Base-by-base conservation (phyloP, 2,888 invertebrate species). In the Lochmaea capreae region DNA sequence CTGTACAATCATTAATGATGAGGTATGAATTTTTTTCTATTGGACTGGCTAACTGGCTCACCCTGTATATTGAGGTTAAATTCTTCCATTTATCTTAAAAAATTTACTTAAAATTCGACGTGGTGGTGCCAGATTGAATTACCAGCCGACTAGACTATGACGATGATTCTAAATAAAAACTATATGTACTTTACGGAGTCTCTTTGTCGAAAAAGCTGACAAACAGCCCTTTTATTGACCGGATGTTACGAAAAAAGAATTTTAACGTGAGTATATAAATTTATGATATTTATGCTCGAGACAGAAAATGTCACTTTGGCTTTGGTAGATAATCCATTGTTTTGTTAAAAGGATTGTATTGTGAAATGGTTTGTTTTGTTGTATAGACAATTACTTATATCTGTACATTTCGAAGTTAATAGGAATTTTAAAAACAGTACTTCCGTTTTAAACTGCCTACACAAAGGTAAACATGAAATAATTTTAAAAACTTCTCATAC, bases 191-290 rank as follows among this genome's bases (percentile, higher is more conserved):
- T 33, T 52, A 3, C 1, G 46, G 61, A 69, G 62, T 26, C 61
- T 39, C 46, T 49, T 69, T 69, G 68, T 69, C 62, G 62, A 62
- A 69, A 49, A 62, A 42, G 6, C 16, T 33, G 16, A 42, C 39
- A n/a, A 62, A 62, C 49, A 22, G 70, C 70, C 70, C 70, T 70
- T 70, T 70, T 70, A 63, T 57, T 70, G 70, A 63, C 70, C 70
- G 70, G 70, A 70, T 70, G 63, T 70, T 43, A 69, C 69, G 61
- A 14, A 58, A 54, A 70, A 70, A 43, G 70, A 70, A 70, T 70
- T 70, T 70, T 70, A 70, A 70, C 70, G 6, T 70, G 26, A 22
- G 39, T 42, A 18, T 63, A 43, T 63, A 63, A 61, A 61, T 69
- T 67, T 67, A 67, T 58, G 57, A 65, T 52, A n/a, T n/a, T n/a